Base-by-base conservation (phyloP, 2,797 vertebrate genomes). In the Gymnopithys bicolor region DNA sequence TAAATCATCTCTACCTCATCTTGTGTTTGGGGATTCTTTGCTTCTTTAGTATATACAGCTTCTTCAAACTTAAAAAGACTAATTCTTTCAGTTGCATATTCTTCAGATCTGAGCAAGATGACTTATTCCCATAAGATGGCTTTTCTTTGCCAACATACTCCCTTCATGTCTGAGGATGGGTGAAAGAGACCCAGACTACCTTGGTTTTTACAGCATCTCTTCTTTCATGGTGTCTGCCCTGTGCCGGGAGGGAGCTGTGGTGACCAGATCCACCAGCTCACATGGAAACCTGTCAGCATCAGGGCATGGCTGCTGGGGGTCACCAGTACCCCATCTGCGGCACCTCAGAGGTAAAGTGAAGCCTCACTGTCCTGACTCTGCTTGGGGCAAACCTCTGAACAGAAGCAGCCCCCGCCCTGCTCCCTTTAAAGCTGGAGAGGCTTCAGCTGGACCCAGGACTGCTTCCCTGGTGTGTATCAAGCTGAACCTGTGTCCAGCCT, bases 241-340 rank as follows among this genome's bases (percentile, higher is more conserved):
- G 22, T 30, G 24, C 37, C 51, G 37, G 55, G 43, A 59, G 32
- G 41, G 21, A 77, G n/a, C 66, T 69, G 52, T 1, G 2, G 13
- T 27, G 27, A 10, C 35, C 4, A 1, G 55, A 80, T 43, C 48
- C 64, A n/a, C 15, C 53, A 73, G 58, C 30, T 62, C 46, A 15
- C 0, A 0, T 32, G 10, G 32, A 60, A 64, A 6, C 25, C 9
- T 0, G 1, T 13, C 56, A 49, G 67, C 9, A 3, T 10, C 0
- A 0, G 23, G 23, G 22, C 19, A 32, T 0, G 8, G 81, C 59
- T 71, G 27, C 60, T n/a, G 64, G 19, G 21, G 19, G 12, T 39
- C 79, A 14, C 67, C 59, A 56, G 14, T n/a, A 27, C 37, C 64
- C 48, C n/a, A 7, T 2, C 41, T 0, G 3, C 9, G 41, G 55